Percentiles rank a stretch among this genome's conserved stretches.
Conservation (phyloP, 2,113 vertebrate species). For the Mirza zaza region DNA sequence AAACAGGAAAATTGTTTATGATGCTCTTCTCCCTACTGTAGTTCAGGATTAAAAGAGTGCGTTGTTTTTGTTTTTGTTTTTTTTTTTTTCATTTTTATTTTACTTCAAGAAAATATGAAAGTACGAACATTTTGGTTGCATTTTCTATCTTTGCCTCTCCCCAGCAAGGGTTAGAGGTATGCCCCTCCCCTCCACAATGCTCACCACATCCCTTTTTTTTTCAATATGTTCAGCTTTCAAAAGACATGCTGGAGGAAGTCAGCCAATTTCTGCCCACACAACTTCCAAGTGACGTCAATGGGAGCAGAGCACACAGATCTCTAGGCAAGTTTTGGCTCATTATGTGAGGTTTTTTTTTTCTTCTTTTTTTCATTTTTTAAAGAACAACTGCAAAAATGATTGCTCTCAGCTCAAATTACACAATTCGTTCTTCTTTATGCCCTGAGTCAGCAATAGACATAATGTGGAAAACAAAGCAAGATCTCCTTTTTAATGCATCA, state of each 20-base stretch:
- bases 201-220: slow-evolving; percentile 25
- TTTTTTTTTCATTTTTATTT: neutral
- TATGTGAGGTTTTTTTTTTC: slow-evolving; percentile 65
- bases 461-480: slow-evolving; percentile 74
- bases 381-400: slow-evolving; percentile 81
- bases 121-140: no score
- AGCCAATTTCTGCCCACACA: slow-evolving; percentile 82
- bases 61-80: no score
- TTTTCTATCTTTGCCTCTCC: no score
- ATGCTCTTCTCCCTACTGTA: slow-evolving; percentile 58
- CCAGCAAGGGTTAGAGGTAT: no score
- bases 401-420: slow-evolving; percentile 80
- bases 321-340: slow-evolving; percentile 80
- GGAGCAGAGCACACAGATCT: slow-evolving; percentile 75
- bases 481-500: slow-evolving; percentile 23
- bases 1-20: slow-evolving; percentile 61
- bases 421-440: slow-evolving; percentile 78
- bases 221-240: slow-evolving; percentile 76
- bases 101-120: no score
- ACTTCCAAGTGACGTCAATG: slow-evolving; percentile 81
- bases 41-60: slow-evolving; percentile 68
- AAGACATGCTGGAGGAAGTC: slow-evolving; percentile 77
- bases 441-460: slow-evolving; percentile 79
- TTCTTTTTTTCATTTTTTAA: slow-evolving; percentile 55
- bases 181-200: no score